These are phyloP conservation scores for Tylochromis polylepis DNA, from an alignment of 2,113 vertebrate genomes.

Conservation along the genomic window DNA sequence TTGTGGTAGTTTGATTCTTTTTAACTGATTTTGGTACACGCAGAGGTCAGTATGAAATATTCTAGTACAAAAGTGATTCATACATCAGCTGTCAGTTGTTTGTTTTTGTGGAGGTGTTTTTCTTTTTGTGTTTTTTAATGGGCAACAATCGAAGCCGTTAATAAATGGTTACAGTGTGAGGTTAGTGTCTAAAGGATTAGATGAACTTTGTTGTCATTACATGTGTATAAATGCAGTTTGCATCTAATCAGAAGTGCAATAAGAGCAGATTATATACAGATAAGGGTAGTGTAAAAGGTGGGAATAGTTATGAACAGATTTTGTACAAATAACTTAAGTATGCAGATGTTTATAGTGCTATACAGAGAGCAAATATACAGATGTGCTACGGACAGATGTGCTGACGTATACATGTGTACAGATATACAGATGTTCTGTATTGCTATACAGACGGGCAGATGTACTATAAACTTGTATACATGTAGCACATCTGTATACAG, in stretches of 20 bases:
- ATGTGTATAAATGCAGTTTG: not conserved
- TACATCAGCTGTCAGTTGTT: accelerated
- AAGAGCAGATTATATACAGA: not conserved
- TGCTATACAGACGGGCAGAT: too few species aligned
- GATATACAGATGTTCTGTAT: too few species aligned
- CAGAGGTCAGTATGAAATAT: not conserved
- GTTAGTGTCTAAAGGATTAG: not conserved
- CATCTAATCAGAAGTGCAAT: accelerated
- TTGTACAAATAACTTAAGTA: not conserved
- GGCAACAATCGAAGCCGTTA: not conserved
- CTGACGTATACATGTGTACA: too few species aligned
- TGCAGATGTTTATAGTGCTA: too few species aligned
- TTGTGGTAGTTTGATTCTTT: not conserved
- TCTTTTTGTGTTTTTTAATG: too few species aligned
- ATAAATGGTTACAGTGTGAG: not conserved
- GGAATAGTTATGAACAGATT: not conserved
- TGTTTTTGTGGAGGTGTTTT: too few species aligned
- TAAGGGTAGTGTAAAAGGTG: not conserved
- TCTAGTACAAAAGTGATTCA: not conserved
- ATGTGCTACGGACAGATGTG: too few species aligned
- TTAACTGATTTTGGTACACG: not conserved
- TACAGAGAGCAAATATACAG: too few species aligned
- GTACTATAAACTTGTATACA: too few species aligned
- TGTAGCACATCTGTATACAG: too few species aligned
- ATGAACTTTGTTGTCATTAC: not conserved